Evolutionary conservation across 1,140 invertebrate genomes (phyloP).

Genomic region (Eulimnadia texana): DNA sequence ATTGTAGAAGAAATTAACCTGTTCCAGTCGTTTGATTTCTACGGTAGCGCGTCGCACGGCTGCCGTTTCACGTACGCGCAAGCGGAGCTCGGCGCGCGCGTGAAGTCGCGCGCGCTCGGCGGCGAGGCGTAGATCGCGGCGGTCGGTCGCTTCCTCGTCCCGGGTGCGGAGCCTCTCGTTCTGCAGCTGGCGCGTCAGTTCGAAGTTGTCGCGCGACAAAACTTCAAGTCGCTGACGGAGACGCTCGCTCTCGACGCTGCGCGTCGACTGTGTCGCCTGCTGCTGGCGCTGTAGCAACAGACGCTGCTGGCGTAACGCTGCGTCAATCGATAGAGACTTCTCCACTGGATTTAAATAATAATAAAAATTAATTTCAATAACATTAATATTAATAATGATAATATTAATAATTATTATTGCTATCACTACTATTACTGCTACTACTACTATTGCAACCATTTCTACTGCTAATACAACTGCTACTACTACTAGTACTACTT

Average conservation of each 20-base stretch:
- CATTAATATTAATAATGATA: too few species aligned
- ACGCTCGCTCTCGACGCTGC: conserved; percentile 7
- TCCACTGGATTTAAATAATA: neutral
- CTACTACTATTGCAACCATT: too few species aligned
- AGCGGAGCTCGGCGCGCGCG: neutral
- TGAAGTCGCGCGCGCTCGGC: conserved; percentile 1
- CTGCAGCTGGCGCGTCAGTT: conserved; percentile 6
- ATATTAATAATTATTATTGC: too few species aligned
- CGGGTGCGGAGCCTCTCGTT: conserved; percentile 4
- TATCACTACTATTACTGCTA: too few species aligned
- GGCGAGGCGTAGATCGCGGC: neutral
- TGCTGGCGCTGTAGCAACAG: neutral
- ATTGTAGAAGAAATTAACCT: neutral
- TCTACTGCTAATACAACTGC: too few species aligned
- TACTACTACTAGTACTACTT: too few species aligned
- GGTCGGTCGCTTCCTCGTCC: conserved; percentile 5
- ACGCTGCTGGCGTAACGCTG: conserved; percentile 9
- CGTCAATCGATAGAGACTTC: conserved; percentile 9
- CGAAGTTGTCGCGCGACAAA: conserved; percentile 7
- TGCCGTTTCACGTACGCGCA: conserved; percentile 4
- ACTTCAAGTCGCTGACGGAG: conserved; percentile 4
- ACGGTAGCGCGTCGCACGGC: neutral
- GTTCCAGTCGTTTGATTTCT: conserved; percentile 8
- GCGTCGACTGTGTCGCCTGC: neutral
- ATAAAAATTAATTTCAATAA: neutral